Base-by-base conservation (phyloP, 2,113 vertebrate genomes). In the Papio anubis region DNA sequence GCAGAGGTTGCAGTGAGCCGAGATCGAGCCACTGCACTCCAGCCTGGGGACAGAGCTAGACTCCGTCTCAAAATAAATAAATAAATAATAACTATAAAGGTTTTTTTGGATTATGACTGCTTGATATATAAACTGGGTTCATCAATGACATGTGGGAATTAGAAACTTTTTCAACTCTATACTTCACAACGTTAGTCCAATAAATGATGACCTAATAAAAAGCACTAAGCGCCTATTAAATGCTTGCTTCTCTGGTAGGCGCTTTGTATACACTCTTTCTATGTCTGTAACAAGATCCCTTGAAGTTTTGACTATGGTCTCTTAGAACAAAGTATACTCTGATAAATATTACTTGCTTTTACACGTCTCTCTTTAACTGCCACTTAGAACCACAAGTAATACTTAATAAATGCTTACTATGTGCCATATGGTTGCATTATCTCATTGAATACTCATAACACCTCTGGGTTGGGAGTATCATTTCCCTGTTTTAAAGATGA, bases 131-230 rank as follows among this genome's bases (percentile, higher is more conserved):
- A 86, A 83, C 32, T 32, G 72, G 17, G 45, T 75, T 92, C 45
- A 88, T 91, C 81, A 97, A 27, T 23, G 57, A 21, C 38, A 45
- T 35, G 18, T 72, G 59, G 43, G n/a, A 96, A 88, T 43, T 88
- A 52, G 20, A 93, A 57, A 64, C 35, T 73, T 84, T 93, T 86
- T 90, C 72, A 93, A 75, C 30, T 88, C 70, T 75, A 10, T 85
- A 82, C 66, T 92, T 84, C 21, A 76, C 27, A 55, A 55, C 55
- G 25, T 90, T 93, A 97, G 93, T 96, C 55, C 55, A 90, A 66
- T 73, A 76, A 94, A 97, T 93, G 72, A 93, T 66, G 48, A 87
- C 23, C 78, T 93, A 93, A 68, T 73, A 72, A 96, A 92, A 76
- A 97, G 68, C 80, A 59, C 57, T 87, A 50, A 32, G 50, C 61